phyloP scores from a whole-genome alignment of 2,797 vertebrate species.

The Glyptemys insculpta region DNA sequence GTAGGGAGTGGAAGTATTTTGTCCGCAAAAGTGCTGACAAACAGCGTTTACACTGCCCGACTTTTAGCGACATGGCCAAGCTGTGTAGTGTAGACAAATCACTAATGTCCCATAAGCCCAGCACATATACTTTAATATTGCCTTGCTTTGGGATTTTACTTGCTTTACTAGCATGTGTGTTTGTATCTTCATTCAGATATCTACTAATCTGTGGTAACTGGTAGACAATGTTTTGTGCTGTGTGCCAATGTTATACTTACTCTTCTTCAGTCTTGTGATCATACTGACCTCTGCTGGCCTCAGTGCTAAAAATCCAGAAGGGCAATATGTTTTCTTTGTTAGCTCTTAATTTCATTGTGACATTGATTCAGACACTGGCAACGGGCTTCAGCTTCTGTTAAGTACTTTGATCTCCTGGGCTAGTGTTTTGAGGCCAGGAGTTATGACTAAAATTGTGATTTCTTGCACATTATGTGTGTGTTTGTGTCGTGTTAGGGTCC shows the following conservation, averaged over 20 bases:
- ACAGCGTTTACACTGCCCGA: too few relatives aligned
- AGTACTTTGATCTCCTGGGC: neutral
- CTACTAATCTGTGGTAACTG: neutral
- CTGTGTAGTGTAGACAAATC: too few relatives aligned
- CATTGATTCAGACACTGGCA: neutral
- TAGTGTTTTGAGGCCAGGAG: neutral
- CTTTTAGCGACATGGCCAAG: too few relatives aligned
- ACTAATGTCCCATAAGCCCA: neutral
- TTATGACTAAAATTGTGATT: neutral
- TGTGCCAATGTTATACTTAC: neutral
- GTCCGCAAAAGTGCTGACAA: too few relatives aligned
- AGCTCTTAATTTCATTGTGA: neutral
- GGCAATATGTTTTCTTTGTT: neutral
- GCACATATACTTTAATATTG: neutral
- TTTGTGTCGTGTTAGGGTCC: neutral
- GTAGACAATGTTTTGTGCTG: neutral
- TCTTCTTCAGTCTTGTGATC: neutral
- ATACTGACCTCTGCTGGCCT: neutral
- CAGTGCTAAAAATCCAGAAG: neutral
- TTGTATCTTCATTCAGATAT: neutral
- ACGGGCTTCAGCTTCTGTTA: neutral
- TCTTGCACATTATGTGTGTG: neutral
- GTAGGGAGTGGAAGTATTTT: too few relatives aligned
- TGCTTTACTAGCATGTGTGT: neutral
- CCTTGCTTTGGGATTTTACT: neutral